Evolutionary conservation across 2,888 invertebrate genomes (phyloP).

Genomic region (Pyrgus malvae): DNA sequence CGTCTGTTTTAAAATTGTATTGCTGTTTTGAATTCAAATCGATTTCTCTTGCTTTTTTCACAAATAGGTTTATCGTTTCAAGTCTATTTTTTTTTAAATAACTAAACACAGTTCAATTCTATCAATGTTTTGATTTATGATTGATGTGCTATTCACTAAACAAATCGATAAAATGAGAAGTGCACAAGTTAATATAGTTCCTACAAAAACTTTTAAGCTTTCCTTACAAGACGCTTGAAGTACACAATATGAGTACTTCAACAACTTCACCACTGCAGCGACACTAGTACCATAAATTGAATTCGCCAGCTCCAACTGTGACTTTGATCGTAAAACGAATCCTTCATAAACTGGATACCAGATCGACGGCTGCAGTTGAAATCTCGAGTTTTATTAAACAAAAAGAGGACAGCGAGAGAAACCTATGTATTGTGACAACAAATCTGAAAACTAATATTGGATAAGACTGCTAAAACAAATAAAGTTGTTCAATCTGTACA

Average conservation of each 20-base stretch:
- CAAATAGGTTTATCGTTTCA: background rate
- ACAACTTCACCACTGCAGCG: too few species aligned
- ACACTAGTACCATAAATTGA: background rate
- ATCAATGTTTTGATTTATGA: too few species aligned
- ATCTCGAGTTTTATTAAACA: slow-evolving; percentile 2
- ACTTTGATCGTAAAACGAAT: background rate
- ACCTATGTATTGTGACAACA: background rate
- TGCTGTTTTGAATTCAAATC: slow-evolving; percentile 3
- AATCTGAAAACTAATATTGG: background rate
- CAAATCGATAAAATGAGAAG: too few species aligned
- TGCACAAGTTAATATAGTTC: too few species aligned
- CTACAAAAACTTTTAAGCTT: too few species aligned
- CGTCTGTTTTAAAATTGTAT: slow-evolving; percentile 8
- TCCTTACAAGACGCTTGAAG: too few species aligned
- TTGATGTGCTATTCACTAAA: too few species aligned
- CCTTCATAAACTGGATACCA: slow-evolving; percentile 2
- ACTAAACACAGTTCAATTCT: too few species aligned
- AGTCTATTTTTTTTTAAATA: background rate
- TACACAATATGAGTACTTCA: too few species aligned
- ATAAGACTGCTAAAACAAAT: background rate
- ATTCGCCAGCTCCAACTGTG: background rate
- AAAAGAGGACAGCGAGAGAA: background rate
- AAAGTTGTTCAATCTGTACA: slow-evolving; percentile 1
- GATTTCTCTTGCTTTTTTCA: slow-evolving; percentile 12
- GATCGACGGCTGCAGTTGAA: background rate